Evolutionary conservation across 1,140 invertebrate genomes (phyloP), one percentile per base, ranked within the genome.

Genomic region (Druon quercuslanigerum): DNA sequence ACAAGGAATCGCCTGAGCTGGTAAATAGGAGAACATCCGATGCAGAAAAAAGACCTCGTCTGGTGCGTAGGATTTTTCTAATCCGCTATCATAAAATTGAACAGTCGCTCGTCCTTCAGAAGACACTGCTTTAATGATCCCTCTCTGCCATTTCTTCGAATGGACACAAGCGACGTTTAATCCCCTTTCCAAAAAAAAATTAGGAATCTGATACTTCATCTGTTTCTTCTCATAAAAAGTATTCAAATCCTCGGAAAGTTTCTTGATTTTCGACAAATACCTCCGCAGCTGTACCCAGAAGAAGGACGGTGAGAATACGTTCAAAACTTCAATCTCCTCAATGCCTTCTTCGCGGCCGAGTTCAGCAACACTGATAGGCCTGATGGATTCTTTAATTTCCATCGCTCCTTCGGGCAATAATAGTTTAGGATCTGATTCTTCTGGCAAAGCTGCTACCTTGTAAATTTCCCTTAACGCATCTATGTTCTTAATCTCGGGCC

Each of bases 41-140:
- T 88, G 82, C 9, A 92, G 80, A 77, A 85, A 91, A 46, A 77
- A 87, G 7, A 91, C 5, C 13, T 84, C 79, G 0, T 85, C 56
- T 3, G 84, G 54, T 19, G 80, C 16, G 78, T 86, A 86, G 8
- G 85, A 79, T 66, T 88, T 84, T 0, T 89, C 25, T 8, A 90
- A 91, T 2, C 90, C 90, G 73, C 83, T 91, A 70, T 91, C 90
- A 71, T 90, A 90, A 74, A 91, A 91, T 9, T 87, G 52, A 51
- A 88, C 86, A 9, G 82, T 84, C 11, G 81, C 79, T 79, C 60
- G 72, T 46, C 76, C 71, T 82, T 89, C 85, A 9, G 85, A 79
- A 11, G 83, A 84, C 16, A 90, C 80, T 11, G 74, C 72, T 71
- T 87, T 88, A 11, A 91, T 83, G 2, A 90, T 81, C 8, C 75